phyloP scores from a whole-genome alignment of 2,797 vertebrate genomes.

The Molossus molossus region DNA sequence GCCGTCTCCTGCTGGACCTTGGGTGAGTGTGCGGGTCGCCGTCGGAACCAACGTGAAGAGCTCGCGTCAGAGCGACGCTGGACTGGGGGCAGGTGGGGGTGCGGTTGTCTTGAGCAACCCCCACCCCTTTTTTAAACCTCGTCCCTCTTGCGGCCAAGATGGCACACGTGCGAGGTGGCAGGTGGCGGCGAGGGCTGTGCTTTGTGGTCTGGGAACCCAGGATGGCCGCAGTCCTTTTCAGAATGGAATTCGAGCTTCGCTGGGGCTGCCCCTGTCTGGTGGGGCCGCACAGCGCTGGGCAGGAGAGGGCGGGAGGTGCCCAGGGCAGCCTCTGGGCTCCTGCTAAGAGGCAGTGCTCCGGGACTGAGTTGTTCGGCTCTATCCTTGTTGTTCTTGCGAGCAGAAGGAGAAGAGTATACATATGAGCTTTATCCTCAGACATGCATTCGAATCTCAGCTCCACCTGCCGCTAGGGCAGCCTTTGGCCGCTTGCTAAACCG shows the following conservation, averaged over 20 bases:
- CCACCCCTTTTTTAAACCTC: background rate
- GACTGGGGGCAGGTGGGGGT: fast-evolving
- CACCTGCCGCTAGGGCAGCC: fast-evolving
- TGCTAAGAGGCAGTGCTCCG: background rate
- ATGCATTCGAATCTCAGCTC: background rate
- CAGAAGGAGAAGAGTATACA: background rate
- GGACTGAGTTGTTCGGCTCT: background rate
- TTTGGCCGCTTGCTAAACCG: background rate
- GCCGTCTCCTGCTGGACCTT: constrained; percentile 95
- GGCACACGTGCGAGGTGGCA: background rate
- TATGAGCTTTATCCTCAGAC: background rate
- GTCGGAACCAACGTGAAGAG: fast-evolving
- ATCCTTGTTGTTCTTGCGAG: background rate
- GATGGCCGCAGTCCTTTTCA: background rate
- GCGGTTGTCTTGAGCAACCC: background rate
- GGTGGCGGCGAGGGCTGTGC: background rate
- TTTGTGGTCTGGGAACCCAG: background rate
- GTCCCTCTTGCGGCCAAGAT: background rate
- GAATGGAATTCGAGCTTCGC: background rate
- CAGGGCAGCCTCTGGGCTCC: background rate
- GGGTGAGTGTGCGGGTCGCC: constrained; percentile 89
- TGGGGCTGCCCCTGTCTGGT: background rate
- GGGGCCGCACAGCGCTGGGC: fast-evolving
- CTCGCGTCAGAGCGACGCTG: background rate
- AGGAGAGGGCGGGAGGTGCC: too few relatives aligned